A percentile compares a stretch with the other conserved stretches of the same genome.
Evolutionary conservation across 2,113 vertebrate genomes (phyloP).

Genomic region (Podarcis muralis): DNA sequence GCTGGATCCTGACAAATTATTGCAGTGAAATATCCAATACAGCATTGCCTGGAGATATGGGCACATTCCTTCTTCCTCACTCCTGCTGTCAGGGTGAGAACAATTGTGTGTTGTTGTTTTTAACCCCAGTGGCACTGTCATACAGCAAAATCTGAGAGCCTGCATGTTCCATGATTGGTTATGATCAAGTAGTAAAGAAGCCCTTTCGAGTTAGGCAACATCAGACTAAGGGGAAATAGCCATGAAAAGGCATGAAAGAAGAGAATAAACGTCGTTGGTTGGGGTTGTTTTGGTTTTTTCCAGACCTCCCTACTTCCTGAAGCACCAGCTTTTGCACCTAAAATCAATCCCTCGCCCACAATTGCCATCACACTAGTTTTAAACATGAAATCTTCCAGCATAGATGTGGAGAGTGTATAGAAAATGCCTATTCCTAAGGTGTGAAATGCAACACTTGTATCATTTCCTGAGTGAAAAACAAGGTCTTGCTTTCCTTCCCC

Average conservation of each 20-base stretch:
- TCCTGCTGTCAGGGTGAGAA: neutral
- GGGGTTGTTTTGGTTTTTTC: neutral
- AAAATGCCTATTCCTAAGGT: neutral
- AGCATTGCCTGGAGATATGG: neutral
- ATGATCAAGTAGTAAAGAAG: neutral
- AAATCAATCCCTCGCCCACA: neutral
- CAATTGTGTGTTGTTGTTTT: neutral
- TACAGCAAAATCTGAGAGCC: neutral
- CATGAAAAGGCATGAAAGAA: neutral
- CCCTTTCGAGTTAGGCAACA: neutral
- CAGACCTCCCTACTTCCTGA: neutral
- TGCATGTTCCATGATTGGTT: neutral
- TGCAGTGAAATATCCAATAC: neutral
- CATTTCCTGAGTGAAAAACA: neutral
- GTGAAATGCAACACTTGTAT: neutral
- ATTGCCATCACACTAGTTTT: neutral
- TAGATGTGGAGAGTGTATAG: neutral
- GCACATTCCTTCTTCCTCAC: neutral
- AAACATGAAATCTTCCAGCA: neutral
- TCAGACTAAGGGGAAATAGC: neutral
- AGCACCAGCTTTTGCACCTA: too few species aligned
- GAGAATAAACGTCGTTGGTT: too few species aligned
- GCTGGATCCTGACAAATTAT: neutral
- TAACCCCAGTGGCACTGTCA: neutral
- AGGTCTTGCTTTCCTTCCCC: neutral